These are phyloP conservation scores for Trypoxylon attenuatum DNA, from an alignment of 2,888 invertebrate species.

Conservation along the genomic window DNA sequence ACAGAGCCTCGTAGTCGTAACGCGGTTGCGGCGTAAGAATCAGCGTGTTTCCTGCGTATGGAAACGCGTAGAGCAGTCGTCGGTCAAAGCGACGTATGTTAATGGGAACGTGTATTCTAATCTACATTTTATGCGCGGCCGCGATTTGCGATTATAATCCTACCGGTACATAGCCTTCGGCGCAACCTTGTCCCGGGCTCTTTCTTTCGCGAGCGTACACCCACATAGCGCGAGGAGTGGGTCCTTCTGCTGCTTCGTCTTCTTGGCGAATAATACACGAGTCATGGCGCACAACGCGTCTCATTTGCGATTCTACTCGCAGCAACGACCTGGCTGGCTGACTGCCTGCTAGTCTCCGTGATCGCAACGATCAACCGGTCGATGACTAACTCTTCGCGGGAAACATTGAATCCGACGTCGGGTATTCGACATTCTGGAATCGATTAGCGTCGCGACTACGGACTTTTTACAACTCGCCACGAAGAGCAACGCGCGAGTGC, in stretches of 20 bases:
- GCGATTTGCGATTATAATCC: constrained; percentile 59
- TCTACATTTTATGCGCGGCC: constrained; percentile 56
- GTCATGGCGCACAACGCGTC: constrained; percentile 11
- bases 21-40: constrained; percentile 14
- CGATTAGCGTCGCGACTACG: constrained; percentile 52
- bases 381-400: constrained; percentile 64
- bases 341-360: too few relatives aligned
- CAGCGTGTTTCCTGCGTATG: constrained; percentile 12
- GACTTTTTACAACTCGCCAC: too few relatives aligned
- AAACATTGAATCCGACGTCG: constrained; percentile 49
- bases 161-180: neutral
- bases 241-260: too few relatives aligned
- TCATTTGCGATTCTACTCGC: constrained; percentile 51
- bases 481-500: too few relatives aligned
- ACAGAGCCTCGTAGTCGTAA: too few relatives aligned
- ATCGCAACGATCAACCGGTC: constrained; percentile 27
- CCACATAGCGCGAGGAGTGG: too few relatives aligned
- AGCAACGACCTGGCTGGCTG: neutral
- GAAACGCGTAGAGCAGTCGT: constrained; percentile 16
- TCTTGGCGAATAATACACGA: constrained; percentile 25
- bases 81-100: constrained; percentile 49
- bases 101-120: constrained; percentile 50
- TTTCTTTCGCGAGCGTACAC: too few relatives aligned
- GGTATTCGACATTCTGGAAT: constrained; percentile 52
- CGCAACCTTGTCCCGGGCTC: neutral